Evolutionary conservation across 2,888 invertebrate genomes (phyloP), one percentile per base, ranked within the genome.

Genomic region (Coleophora flavipennella): DNA sequence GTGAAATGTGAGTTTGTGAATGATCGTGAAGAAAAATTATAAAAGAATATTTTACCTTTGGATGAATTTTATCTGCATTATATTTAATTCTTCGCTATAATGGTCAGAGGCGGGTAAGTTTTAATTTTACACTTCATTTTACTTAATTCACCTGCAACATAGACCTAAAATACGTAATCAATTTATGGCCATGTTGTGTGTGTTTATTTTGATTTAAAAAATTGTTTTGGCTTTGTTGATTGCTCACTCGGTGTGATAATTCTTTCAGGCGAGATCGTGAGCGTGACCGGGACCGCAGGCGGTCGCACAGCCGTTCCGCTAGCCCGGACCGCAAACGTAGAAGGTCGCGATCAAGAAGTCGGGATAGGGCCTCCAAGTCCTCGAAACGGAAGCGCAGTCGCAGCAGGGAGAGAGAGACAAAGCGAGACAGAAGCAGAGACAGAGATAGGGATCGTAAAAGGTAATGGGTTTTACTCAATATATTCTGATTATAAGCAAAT

Each of bases 361-460:
- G 88, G 41, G 90, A 90, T 35, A 78, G 90, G 40, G 67, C 72
- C 34, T 76, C 88, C 8, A 89, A 90, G 62, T 79, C 87, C 14
- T 81, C 83, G 11, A 85, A 90, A 45, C 86, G 89, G 54, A 87
- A 90, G 55, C 86, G 90, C 42, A 90, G 90, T 55, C 86, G 90
- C 50, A 91, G 90, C 34, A 81, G 90, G 44, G 90, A 91, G 11
- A 66, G 90, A 31, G 89, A 90, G 10, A 78, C 87, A 0, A 87
- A 88, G 40, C 74, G 87, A 48, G 73, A 81, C 51, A 77, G 86
- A 0, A 87, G 87, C 33, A 73, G 87, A 36, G 62, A 67, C 25
- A 54, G 68, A 31, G 68, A 69, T 40, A 47, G 59, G 9, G 57
- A 60, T 29, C 68, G 84, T 38, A 86, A 87, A 62, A 75, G 86